Evolutionary conservation across 2,113 vertebrate species (phyloP).

Genomic region (Odontophorus gujanensis): DNA sequence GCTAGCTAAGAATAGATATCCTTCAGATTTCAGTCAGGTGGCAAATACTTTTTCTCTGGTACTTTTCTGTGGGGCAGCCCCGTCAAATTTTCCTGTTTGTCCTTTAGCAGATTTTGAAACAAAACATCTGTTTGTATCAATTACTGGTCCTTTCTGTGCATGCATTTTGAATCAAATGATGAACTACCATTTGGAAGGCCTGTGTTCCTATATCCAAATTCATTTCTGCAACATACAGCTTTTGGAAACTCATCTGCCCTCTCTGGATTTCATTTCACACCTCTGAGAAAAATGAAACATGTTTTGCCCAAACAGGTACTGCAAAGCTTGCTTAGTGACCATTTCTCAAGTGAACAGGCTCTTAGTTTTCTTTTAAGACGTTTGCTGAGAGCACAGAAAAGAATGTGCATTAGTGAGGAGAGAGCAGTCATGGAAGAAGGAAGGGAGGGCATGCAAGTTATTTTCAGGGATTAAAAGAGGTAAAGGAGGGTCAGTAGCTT

Average conservation of each 20-base stretch:
- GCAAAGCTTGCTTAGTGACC: background rate
- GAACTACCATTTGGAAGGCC: background rate
- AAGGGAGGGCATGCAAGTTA: background rate
- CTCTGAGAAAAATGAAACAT: background rate
- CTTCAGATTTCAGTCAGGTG: background rate
- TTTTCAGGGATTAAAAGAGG: conserved; percentile 42
- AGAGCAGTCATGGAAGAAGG: conserved; percentile 1
- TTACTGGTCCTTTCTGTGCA: background rate
- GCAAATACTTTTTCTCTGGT: background rate
- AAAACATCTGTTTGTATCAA: background rate
- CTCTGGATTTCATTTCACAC: background rate
- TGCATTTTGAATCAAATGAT: background rate
- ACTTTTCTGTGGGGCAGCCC: background rate
- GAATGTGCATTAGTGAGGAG: conserved; percentile 2
- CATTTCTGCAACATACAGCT: background rate
- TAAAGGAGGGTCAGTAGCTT: conserved; percentile 33
- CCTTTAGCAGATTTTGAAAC: background rate
- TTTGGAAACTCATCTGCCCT: background rate
- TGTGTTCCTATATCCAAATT: background rate
- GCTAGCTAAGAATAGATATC: background rate
- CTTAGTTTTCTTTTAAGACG: background rate
- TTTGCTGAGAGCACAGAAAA: background rate
- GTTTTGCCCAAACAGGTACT: background rate
- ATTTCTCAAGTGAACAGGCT: conserved; percentile 21
- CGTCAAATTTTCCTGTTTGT: background rate